Conservation (phyloP, 2,113 vertebrate species). For the Pelusios castaneus region DNA sequence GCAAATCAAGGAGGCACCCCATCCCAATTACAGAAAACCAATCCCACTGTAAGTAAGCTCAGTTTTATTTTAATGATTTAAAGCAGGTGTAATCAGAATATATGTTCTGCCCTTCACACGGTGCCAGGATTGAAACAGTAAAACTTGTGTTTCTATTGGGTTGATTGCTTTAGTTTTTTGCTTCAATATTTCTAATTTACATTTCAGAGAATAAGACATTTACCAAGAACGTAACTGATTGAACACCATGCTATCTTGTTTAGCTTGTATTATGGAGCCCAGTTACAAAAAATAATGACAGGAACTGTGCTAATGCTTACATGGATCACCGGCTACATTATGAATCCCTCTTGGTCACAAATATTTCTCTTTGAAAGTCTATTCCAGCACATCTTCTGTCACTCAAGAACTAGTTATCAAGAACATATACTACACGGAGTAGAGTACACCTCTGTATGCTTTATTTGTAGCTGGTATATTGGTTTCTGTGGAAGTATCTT, state of each 20-base stretch:
- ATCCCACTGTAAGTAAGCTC: constrained; percentile 45
- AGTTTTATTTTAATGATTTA: background rate
- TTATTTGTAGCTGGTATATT: background rate
- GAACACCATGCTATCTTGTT: background rate
- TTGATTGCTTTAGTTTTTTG: background rate
- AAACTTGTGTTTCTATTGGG: background rate
- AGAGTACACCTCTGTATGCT: background rate
- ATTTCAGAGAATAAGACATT: background rate
- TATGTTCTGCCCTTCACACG: background rate
- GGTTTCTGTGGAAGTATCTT: accelerated
- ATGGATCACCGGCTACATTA: background rate
- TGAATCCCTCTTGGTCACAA: background rate
- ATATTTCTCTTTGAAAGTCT: background rate
- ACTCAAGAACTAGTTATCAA: background rate
- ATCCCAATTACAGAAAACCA: background rate
- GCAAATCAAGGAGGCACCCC: background rate
- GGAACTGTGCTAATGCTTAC: background rate
- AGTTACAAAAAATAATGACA: background rate
- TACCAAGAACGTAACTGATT: background rate
- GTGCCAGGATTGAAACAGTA: background rate
- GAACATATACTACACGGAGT: background rate
- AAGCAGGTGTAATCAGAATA: background rate
- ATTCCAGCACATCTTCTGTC: background rate
- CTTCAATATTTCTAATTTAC: background rate
- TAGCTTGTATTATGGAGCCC: background rate